Conservation (phyloP, 2,797 vertebrate species). For the Chaetodon trifasciatus region DNA sequence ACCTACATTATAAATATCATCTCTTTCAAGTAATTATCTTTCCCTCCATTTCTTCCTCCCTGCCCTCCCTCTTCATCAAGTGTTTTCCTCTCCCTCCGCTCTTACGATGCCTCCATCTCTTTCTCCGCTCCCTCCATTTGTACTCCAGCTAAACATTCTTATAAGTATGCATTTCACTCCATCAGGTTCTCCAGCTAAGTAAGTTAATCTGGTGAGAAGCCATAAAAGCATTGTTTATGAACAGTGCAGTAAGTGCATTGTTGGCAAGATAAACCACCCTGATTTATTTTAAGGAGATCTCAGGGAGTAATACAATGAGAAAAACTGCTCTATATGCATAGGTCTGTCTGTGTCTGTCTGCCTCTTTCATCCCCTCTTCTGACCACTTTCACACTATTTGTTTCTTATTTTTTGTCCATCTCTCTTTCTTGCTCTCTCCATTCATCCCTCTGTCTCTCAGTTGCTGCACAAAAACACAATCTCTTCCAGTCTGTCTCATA, state of each 20-base stretch:
- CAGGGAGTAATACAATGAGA: conserved; percentile 48
- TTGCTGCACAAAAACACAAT: neutral
- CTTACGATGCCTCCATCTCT: neutral
- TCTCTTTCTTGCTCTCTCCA: neutral
- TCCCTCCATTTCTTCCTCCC: neutral
- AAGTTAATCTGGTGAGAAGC: conserved; percentile 76
- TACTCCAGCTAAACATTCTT: conserved; percentile 33
- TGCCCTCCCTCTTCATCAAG: neutral
- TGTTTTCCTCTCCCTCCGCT: neutral
- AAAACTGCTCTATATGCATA: conserved; percentile 37
- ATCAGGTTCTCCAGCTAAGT: conserved; percentile 65
- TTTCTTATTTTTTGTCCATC: conserved; percentile 8
- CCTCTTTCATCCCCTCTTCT: conserved; percentile 18
- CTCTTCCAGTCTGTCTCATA: neutral
- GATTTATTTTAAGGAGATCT: conserved; percentile 72
- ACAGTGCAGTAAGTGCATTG: conserved; percentile 81
- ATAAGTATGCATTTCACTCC: conserved; percentile 64
- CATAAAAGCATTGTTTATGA: conserved; percentile 81
- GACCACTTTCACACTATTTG: conserved; percentile 18
- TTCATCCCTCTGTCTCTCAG: neutral
- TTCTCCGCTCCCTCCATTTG: neutral
- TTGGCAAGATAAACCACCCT: conserved; percentile 76
- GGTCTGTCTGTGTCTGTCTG: conserved; percentile 19
- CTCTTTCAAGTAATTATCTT: neutral
- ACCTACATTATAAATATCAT: conserved; percentile 21